Evolutionary conservation across 2,888 invertebrate species (phyloP), one percentile per base, ranked within the genome.

Genomic region (Pterostichus niger): DNA sequence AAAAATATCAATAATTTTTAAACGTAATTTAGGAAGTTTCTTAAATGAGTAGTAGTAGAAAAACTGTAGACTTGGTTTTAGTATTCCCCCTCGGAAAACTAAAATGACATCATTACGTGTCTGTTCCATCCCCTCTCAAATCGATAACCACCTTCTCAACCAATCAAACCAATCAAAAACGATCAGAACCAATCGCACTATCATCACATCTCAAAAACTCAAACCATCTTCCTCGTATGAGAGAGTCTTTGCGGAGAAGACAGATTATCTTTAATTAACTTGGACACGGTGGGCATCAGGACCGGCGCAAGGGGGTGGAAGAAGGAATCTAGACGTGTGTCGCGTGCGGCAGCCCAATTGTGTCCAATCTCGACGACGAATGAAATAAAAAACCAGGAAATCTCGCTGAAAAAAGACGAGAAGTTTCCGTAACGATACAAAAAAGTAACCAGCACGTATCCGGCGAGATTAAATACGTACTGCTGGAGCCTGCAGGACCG

Each of bases 261-360:
- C 87, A 88, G 88, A 89, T 88, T 88, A 88, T 88, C 88, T 88
- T 88, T 88, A 89, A 89, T 89, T 89, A 89, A 88, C 89, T 87
- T 85, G 87, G 88, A 88, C 88, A 87, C 88, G 88, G 87, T 86
- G 87, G 68, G 59, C 35, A 3, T 6, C 7, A 13, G 64, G 13
- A 13, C 13, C n/a, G 64, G 35, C 6, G 17, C 17, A 35, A 7
- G 64, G 40, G 40, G 7, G 35, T 3, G 35, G 35, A 6, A 6
- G 3, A 35, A 35, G 46, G 64, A 15, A 3, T 5, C 2, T 31
- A 33, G 33, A 54, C 33, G 54, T 75, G 75, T 75, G 75, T 75
- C 75, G 75, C 75, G 75, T 75, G 75, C 75, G 49, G 75, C 24
- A 33, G 24, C 24, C 75, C 75, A 75, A 75, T 75, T 75, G 75